A percentile compares a stretch with the other conserved stretches of the same genome.
phyloP scores from a whole-genome alignment of 1,140 invertebrate species.

The Bombus sylvicola region DNA sequence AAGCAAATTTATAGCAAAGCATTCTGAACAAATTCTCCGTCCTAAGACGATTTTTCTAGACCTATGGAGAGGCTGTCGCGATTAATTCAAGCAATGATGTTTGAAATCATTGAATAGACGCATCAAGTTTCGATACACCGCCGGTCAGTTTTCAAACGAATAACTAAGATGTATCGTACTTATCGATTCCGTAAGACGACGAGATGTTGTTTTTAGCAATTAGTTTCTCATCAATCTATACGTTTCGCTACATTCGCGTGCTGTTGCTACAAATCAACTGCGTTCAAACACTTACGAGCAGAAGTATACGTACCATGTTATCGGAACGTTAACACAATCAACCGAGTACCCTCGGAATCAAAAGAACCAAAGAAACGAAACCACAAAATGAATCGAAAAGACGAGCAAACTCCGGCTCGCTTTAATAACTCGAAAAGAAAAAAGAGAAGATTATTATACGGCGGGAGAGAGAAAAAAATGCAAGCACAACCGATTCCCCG shows the following conservation, averaged over 20 bases:
- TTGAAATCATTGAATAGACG: not conserved
- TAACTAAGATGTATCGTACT: not conserved
- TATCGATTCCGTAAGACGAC: not conserved
- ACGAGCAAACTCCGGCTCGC: not conserved
- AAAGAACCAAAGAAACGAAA: not conserved
- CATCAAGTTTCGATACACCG: too few species aligned
- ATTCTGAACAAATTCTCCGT: too few species aligned
- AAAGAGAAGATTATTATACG: not conserved
- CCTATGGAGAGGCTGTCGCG: not conserved
- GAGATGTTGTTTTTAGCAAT: too few species aligned
- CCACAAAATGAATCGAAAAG: not conserved
- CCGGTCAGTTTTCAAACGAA: not conserved
- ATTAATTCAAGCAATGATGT: not conserved
- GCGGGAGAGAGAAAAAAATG: not conserved
- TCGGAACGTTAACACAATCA: not conserved
- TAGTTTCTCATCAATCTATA: not conserved
- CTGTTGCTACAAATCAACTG: not conserved
- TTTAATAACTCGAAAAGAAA: not conserved
- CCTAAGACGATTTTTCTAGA: too few species aligned
- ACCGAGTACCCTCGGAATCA: not conserved
- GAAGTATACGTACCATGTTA: not conserved
- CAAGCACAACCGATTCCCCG: not conserved
- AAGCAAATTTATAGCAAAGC: too few species aligned
- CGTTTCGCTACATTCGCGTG: too few species aligned
- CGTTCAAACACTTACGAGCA: not conserved